Conservation (phyloP, 2,113 vertebrate species). For the Pseudorectes ferrugineus region DNA sequence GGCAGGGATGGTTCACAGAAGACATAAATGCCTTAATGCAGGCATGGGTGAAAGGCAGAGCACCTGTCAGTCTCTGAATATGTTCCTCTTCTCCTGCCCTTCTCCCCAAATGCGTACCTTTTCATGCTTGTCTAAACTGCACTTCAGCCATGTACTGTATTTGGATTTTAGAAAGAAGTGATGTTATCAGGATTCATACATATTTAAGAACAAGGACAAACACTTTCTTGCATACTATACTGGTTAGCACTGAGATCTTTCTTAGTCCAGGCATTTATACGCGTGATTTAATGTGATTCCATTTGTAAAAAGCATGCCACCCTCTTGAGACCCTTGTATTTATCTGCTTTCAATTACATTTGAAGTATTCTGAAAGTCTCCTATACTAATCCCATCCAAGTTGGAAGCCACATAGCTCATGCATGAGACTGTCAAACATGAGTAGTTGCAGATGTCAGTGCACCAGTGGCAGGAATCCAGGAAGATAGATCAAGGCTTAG, state of each 20-base stretch:
- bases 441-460: conserved; percentile 79
- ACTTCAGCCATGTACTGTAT: neutral
- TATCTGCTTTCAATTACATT: conserved; percentile 74
- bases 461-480: conserved; percentile 67
- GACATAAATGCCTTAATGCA: neutral
- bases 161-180: neutral
- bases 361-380: conserved; percentile 58
- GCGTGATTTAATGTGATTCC: neutral
- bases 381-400: conserved; percentile 70
- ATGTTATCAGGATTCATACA: neutral
- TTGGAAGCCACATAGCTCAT: conserved; percentile 72
- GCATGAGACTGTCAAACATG: conserved; percentile 73
- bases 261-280: neutral
- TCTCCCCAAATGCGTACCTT: neutral
- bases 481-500: conserved; percentile 73
- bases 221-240: neutral
- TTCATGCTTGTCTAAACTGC: neutral
- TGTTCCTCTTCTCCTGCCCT: neutral
- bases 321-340: conserved; percentile 40
- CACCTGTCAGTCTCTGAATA: neutral
- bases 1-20: neutral
- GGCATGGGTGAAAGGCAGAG: neutral
- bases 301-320: conserved; percentile 43
- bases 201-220: conserved; percentile 10
- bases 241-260: conserved; percentile 22